Conservation (phyloP, 2,888 invertebrate species). For the Scaptomyza parva region DNA sequence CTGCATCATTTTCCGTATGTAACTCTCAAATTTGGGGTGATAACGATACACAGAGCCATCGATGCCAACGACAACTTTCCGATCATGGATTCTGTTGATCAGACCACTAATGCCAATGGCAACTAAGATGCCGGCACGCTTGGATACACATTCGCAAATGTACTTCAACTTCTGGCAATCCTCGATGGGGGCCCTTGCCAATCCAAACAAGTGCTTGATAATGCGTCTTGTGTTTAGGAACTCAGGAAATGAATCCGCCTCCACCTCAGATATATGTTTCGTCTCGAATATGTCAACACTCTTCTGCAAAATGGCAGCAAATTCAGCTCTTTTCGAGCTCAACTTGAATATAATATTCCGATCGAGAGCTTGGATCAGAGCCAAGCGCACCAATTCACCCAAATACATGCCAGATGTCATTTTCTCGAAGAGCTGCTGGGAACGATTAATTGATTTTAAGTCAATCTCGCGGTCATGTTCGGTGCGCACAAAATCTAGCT, state of each 20-base stretch:
- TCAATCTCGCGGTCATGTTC: constrained; percentile 94
- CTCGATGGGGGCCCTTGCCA: constrained; percentile 89
- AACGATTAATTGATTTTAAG: constrained; percentile 91
- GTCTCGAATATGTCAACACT: constrained; percentile 93
- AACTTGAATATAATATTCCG: constrained; percentile 86
- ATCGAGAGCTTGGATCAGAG: constrained; percentile 91
- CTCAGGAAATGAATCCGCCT: constrained; percentile 92
- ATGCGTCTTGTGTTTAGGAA: constrained; percentile 92
- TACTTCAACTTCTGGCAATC: constrained; percentile 96
- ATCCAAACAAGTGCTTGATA: constrained; percentile 89
- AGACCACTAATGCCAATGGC: constrained; percentile 95
- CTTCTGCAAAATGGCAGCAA: constrained; percentile 54
- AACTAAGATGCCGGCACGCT: constrained; percentile 95
- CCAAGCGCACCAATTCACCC: constrained; percentile 96
- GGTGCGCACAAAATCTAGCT: constrained; percentile 93
- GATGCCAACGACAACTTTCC: constrained; percentile 96
- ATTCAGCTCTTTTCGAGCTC: constrained; percentile 50
- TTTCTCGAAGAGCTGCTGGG: constrained; percentile 95
- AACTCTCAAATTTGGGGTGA: constrained; percentile 97
- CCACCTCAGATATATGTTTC: constrained; percentile 98
- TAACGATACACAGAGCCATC: constrained; percentile 98
- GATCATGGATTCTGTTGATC: constrained; percentile 94
- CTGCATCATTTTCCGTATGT: constrained; percentile 94
- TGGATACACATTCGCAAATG: constrained; percentile 95
- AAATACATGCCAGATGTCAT: constrained; percentile 99